Evolutionary conservation across 2,888 invertebrate species (phyloP), one percentile per base, ranked within the genome.

Genomic region (Agriopis leucophaearia): DNA sequence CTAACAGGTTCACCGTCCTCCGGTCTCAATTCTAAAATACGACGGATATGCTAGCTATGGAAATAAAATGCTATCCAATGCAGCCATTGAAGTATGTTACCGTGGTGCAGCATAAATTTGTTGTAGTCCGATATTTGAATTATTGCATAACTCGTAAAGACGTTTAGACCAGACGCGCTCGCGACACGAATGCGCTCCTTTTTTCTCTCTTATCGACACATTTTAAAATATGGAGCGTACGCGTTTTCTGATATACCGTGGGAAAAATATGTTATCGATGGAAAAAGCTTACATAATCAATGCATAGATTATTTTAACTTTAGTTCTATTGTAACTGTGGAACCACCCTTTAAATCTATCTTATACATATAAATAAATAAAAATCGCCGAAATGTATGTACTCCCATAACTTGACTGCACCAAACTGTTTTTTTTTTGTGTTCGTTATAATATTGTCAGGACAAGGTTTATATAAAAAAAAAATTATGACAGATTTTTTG

Each of bases 81-180:
- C 91, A 90, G 86, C 89, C 84, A 90, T 92, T 91, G 87, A 91
- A 90, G 91, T 90, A 87, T 90, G 91, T 89, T 89, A 85, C 88
- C 88, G 89, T 92, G 90, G 84, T 83, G 83, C 85, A 83, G 91
- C 89, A 92, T 92, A 91, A 89, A 92, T 91, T 92, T 91, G 82
- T 88, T 84, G 87, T 88, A 87, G 80, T 84, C 87, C 86, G 87
- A 84, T 88, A 88, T 91, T 91, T 91, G 91, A 93, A 90, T 92
- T 91, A 92, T 91, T 88, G 88, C 89, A 90, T 91, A 91, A 91
- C 89, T 91, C 92, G 92, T 92, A 92, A 92, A 92, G 91, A 92
- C 87, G 89, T 86, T 86, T 86, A 87, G 87, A 86, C 82, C 86
- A 81, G 78, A 78, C 84, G 81, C 80, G 83, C 84, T 83, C 73